Percentiles rank a stretch among this genome's conserved stretches.
Evolutionary conservation across 2,113 vertebrate genomes (phyloP).

Genomic region (Perca schrenkii): DNA sequence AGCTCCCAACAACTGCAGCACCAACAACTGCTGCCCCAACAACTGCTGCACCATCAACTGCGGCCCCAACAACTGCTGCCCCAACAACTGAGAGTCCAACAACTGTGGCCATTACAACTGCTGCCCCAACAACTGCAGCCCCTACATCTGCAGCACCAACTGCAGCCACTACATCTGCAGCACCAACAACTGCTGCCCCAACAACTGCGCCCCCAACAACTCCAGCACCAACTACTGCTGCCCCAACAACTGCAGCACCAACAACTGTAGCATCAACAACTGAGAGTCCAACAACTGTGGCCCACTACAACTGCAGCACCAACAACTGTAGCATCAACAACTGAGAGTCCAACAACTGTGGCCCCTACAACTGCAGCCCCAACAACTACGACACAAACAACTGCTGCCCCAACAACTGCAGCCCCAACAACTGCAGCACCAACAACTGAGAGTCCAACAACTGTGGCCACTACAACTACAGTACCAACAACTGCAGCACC

Average conservation of each 20-base stretch:
- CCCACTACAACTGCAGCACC: background rate
- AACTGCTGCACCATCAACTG: background rate
- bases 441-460: too few species aligned
- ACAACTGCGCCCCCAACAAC: background rate
- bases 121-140: background rate
- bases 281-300: background rate
- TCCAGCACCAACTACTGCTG: background rate
- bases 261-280: background rate
- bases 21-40: background rate
- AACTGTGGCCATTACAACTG: background rate
- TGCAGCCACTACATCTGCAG: background rate
- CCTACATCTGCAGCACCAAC: background rate
- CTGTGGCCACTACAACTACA: too few species aligned
- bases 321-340: background rate
- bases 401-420: too few species aligned
- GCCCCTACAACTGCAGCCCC: background rate
- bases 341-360: too few species aligned
- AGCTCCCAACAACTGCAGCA: too few species aligned
- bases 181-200: background rate
- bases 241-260: background rate
- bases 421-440: too few species aligned
- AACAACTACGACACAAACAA: rapidly evolving
- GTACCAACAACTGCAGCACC: too few species aligned
- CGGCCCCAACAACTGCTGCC: background rate
- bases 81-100: background rate